A percentile compares a stretch with the other conserved stretches of the same genome.
Evolutionary conservation across 1,140 invertebrate genomes (phyloP).

Genomic region (Dendrolimus kikuchii): DNA sequence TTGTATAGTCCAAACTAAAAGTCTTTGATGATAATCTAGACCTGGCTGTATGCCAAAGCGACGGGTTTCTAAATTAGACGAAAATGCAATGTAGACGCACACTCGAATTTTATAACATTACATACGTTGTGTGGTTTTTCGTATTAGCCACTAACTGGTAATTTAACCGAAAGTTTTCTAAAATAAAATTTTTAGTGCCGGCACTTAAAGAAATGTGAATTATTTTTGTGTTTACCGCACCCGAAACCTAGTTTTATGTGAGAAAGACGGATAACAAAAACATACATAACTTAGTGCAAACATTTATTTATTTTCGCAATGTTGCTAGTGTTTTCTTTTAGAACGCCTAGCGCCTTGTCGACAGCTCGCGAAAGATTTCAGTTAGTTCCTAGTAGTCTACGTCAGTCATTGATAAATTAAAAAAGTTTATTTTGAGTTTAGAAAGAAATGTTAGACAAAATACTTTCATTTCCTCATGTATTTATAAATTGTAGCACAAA

Average conservation of each 20-base stretch:
- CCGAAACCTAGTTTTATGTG: background rate
- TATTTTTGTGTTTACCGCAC: constrained; percentile 3
- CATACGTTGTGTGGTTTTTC: constrained; percentile 2
- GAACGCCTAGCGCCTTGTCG: too few species aligned
- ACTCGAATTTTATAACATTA: constrained; percentile 16
- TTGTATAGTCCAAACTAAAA: constrained; percentile 15
- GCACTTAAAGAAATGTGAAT: background rate
- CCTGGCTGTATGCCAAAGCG: constrained; percentile 25
- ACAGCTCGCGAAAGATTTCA: too few species aligned
- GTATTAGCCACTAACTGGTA: constrained; percentile 7
- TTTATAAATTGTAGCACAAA: too few species aligned
- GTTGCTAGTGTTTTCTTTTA: too few species aligned
- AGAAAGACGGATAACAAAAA: background rate
- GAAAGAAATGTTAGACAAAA: too few species aligned
- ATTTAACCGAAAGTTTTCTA: constrained; percentile 4
- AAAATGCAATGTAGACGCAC: constrained; percentile 29
- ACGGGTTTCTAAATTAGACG: constrained; percentile 30
- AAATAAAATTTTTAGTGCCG: constrained; percentile 7
- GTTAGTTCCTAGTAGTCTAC: too few species aligned
- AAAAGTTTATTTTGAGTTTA: too few species aligned
- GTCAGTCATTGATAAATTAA: too few species aligned
- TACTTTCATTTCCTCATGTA: too few species aligned
- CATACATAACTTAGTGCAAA: background rate
- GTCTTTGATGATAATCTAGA: constrained; percentile 32
- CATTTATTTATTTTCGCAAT: too few species aligned